A percentile compares a stretch with the other conserved stretches of the same genome.
Conservation (phyloP, 30 jellyfish, hydroid and myxozoan species). For the Pseudorhiza aurosa region DNA sequence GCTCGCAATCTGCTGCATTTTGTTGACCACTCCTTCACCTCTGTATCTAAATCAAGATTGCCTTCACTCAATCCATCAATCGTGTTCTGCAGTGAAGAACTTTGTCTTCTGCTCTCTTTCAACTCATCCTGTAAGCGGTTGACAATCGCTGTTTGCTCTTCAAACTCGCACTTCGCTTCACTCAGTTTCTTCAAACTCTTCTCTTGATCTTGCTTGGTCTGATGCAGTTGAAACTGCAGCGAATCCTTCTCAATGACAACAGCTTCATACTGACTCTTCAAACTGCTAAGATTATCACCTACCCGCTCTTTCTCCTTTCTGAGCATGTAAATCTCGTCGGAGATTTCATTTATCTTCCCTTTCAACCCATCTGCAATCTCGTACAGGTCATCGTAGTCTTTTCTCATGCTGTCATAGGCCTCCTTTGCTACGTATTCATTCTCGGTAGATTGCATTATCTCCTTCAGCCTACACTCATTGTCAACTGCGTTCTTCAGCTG, state of each 20-base stretch:
- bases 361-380: slow-evolving; percentile 18
- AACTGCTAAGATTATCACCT: not conserved
- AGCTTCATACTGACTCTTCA: slow-evolving; percentile 7
- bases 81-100: slow-evolving; percentile 50
- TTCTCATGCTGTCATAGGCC: slow-evolving; percentile 54
- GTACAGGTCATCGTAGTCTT: slow-evolving; percentile 17
- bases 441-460: slow-evolving; percentile 47
- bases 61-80: slow-evolving; percentile 62
- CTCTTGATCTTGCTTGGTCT: slow-evolving; percentile 54
- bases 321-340: not conserved
- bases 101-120: slow-evolving; percentile 27
- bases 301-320: slow-evolving; percentile 9
- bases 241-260: slow-evolving; percentile 37
- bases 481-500: slow-evolving; percentile 57
- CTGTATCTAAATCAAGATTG: slow-evolving; percentile 68
- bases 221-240: slow-evolving; percentile 38
- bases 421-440: slow-evolving; percentile 58
- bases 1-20: slow-evolving; percentile 52
- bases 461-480: slow-evolving; percentile 42
- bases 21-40: slow-evolving; percentile 66
- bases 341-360: slow-evolving; percentile 6
- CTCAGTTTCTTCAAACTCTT: slow-evolving; percentile 32
- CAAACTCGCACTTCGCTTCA: slow-evolving; percentile 34
- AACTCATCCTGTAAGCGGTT: slow-evolving; percentile 56
- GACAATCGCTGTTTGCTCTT: slow-evolving; percentile 45